phyloP scores from a whole-genome alignment of 92 coral and sea anemone species.

The Palythoa grandis region DNA sequence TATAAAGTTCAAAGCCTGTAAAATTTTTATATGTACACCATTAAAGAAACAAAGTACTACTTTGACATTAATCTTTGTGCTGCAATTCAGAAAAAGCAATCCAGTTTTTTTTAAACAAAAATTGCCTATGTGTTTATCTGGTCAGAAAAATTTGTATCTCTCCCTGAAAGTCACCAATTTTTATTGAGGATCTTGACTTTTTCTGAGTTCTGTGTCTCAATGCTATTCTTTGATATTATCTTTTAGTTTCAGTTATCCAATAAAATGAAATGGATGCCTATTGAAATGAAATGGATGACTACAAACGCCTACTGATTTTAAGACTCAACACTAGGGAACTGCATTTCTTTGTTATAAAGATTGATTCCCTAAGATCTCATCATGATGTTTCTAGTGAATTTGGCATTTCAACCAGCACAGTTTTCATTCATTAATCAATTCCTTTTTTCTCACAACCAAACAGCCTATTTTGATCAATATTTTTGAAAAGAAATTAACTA shows the following conservation, averaged over 20 bases:
- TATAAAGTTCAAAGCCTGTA: conserved; percentile 19
- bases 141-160: neutral
- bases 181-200: neutral
- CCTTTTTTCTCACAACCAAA: no score
- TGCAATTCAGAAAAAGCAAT: conserved; percentile 24
- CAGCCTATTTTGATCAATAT: no score
- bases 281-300: no score
- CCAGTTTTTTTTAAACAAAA: neutral
- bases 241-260: neutral
- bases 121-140: neutral
- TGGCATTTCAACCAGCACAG: no score
- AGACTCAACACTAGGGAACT: neutral
- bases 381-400: no score
- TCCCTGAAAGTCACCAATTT: neutral
- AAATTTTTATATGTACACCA: conserved; percentile 23
- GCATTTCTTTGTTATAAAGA: no score
- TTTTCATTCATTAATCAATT: no score
- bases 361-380: neutral
- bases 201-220: no score
- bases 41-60: neutral
- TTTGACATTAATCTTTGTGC: neutral
- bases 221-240: neutral
- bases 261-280: neutral
- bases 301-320: no score
- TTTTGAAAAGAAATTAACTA: no score